Conservation (phyloP, 2,797 vertebrate species). For the Lutjanus argentimaculatus region DNA sequence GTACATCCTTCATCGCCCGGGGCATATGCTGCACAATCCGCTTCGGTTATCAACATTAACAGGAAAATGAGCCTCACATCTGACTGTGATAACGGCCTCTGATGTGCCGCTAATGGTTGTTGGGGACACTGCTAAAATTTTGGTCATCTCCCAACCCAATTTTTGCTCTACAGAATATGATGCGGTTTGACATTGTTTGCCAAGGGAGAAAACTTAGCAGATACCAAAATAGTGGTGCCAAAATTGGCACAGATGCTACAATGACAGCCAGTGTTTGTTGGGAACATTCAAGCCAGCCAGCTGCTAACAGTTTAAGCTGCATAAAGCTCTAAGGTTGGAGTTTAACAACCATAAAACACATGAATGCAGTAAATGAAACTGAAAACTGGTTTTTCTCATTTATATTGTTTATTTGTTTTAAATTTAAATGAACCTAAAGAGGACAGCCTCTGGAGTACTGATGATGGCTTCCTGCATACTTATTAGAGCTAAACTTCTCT, state of each 20-base stretch:
- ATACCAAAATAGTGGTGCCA: slow-evolving; percentile 12
- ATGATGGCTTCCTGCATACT: neutral
- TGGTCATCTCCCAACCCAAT: slow-evolving; percentile 35
- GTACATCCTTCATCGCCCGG: slow-evolving; percentile 62
- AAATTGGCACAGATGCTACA: slow-evolving; percentile 18
- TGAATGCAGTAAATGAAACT: neutral
- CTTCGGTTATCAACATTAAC: slow-evolving; percentile 66
- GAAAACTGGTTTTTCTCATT: neutral
- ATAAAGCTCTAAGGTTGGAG: neutral
- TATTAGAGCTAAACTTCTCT: neutral
- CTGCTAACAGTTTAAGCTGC: slow-evolving; percentile 1
- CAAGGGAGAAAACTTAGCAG: slow-evolving; percentile 16
- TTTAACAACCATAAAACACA: slow-evolving; percentile 9
- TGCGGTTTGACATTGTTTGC: slow-evolving; percentile 8
- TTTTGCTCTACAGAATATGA: slow-evolving; percentile 25
- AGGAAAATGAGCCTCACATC: slow-evolving; percentile 66
- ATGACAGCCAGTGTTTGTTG: slow-evolving; percentile 8
- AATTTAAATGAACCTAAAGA: neutral
- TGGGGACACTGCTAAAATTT: slow-evolving; percentile 36
- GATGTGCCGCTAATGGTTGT: slow-evolving; percentile 51
- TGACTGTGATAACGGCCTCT: slow-evolving; percentile 61
- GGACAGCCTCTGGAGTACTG: neutral
- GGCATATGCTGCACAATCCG: slow-evolving; percentile 71
- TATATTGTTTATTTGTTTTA: slow-evolving; percentile 1
- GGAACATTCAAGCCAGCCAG: neutral